A percentile compares a stretch with the other conserved stretches of the same genome.
Evolutionary conservation across 2,113 vertebrate genomes (phyloP).

Genomic region (Tamias sibiricus): DNA sequence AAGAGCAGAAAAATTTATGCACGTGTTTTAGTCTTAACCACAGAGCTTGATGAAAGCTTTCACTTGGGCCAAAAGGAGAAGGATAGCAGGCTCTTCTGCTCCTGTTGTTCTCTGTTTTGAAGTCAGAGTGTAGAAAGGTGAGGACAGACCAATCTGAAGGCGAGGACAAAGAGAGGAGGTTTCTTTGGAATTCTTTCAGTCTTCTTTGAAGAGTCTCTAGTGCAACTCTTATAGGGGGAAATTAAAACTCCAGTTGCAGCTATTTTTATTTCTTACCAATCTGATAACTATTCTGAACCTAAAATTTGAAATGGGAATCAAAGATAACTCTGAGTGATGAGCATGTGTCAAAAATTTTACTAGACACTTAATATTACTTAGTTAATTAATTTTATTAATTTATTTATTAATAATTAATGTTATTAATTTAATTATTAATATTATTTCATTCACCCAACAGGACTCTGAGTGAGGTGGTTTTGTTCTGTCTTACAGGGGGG

Average conservation of each 20-base stretch:
- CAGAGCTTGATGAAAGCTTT: neutral
- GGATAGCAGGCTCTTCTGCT: neutral
- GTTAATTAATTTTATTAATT: too few species aligned
- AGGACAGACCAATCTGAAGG: neutral
- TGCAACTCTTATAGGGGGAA: neutral
- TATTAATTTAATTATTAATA: too few species aligned
- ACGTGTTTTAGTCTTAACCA: neutral
- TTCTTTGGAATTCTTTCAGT: neutral
- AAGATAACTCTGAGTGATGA: neutral
- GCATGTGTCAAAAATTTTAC: neutral
- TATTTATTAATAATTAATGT: too few species aligned
- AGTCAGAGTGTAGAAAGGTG: neutral
- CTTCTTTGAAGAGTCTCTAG: neutral
- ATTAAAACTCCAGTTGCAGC: neutral
- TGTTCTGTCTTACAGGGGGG: neutral
- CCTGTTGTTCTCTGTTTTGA: neutral
- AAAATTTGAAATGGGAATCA: neutral
- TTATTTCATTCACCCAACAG: neutral
- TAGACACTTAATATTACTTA: neutral
- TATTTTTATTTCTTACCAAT: slow-evolving; percentile 2
- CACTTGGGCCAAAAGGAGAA: neutral
- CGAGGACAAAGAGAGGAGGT: neutral
- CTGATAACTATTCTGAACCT: neutral
- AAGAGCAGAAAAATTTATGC: neutral
- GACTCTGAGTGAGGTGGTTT: neutral